Base-by-base conservation (phyloP, 53 echinoderm and acorn worm genomes). In the Crossaster papposus region DNA sequence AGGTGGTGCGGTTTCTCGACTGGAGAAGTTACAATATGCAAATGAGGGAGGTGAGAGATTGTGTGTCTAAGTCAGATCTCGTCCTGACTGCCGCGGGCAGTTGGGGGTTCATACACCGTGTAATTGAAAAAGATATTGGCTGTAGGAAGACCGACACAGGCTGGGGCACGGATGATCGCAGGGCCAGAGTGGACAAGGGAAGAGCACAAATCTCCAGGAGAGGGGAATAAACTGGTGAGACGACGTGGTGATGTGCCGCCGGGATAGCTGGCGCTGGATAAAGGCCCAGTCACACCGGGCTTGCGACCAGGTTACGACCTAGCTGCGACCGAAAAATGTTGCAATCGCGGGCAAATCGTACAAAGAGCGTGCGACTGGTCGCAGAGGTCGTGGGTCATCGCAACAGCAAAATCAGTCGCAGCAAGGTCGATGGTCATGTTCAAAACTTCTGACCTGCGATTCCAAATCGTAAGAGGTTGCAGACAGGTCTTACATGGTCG, bases 101-200 rank as follows among this genome's bases (percentile, higher is more conserved):
- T 85, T 72, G 51, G 53, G 73, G 53, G 84, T 50, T 85, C 72
- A 85, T 32, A 72, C 73, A 85, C 54, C 85, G 85, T 85, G 85
- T 85, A 85, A 85, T 85, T 85, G 85, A 85, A 85, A 85, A 72
- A 15, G 72, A 73, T 72, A 85, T 32, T 32, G 85, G 51, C 36
- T 85, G 72, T 30, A 8, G 54, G 73, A 64, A 44, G 65, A 68
- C 36, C n/a, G 68, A 82, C 82, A 82, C 13, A 17, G 68, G 37
- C 82, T 82, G n/a, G 23, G 68, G 82, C 82, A 85, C 70, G 65
- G 35, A 64, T 29, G 37, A 33, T 34, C 13, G 64, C 35, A 30
- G 70, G 4, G 22, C 38, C 14, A 70, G 51, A 73, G 4, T 7
- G 64, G 36, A 10, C 15, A 51, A 12, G 51, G 83, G 26, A 24